Percentiles rank a stretch among this genome's conserved stretches.
Evolutionary conservation across 2,797 vertebrate genomes (phyloP).

Genomic region (Peromyscus eremicus): DNA sequence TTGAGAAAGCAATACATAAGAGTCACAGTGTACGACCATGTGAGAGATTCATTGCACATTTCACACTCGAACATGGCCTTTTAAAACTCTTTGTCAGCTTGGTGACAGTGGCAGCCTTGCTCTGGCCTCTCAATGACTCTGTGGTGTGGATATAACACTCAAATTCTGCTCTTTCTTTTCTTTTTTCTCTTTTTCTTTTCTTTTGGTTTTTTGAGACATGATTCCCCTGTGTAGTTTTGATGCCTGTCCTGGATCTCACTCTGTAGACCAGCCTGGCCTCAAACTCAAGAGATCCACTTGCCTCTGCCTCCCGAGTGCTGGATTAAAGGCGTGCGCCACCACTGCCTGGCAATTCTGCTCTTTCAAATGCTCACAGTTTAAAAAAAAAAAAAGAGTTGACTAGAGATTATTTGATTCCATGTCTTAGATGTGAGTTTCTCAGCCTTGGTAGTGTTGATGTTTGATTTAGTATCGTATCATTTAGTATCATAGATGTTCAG

Average conservation of each 20-base stretch:
- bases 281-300: too few relatives aligned
- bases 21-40: background rate
- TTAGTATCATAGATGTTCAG: background rate
- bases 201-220: too few relatives aligned
- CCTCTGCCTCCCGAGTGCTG: too few relatives aligned
- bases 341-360: background rate
- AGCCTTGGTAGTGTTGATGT: background rate
- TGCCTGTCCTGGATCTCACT: too few relatives aligned
- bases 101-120: background rate
- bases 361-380: background rate
- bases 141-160: background rate
- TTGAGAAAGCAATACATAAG: background rate
- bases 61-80: background rate
- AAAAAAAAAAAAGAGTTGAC: background rate
- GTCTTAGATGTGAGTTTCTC: background rate
- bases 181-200: too few relatives aligned
- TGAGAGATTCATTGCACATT: background rate
- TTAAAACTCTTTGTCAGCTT: background rate
- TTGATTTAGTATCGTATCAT: background rate
- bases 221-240: too few relatives aligned
- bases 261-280: too few relatives aligned
- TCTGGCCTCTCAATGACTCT: background rate
- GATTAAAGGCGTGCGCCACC: too few relatives aligned
- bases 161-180: background rate
- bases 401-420: background rate